Evolutionary conservation across 1,140 invertebrate species (phyloP), one percentile per base, ranked within the genome.

Genomic region (Mactra quadrangularis): DNA sequence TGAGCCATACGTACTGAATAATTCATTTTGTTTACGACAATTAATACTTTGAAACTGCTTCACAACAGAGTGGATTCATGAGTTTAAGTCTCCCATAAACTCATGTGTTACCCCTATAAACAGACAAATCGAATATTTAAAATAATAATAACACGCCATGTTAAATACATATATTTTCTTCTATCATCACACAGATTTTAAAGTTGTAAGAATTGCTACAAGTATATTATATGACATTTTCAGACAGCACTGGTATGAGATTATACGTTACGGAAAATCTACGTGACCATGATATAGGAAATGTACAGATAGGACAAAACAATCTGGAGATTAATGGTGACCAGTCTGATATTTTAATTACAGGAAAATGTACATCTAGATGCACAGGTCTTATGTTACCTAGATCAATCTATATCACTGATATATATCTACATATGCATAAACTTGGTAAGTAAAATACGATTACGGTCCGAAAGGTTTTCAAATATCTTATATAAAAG

Each of bases 321-420:
- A 95, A 97, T 1, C 96, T 97, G 88, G 94, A 97, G 0, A 95
- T 98, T 27, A 97, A 97, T 0, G 96, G 96, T 0, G 93, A 94
- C 60, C 96, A 97, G 89, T 93, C 94, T 27, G 94, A 95, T 57
- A 97, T 96, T 87, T 95, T 95, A 38, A 96, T 96, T 9, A 95
- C 95, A 3, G 97, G 97, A 33, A 96, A 96, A 64, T 98, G 97
- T 90, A 95, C 95, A 60, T 93, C 95, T 0, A 95, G 95, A 22
- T 98, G 97, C 89, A 97, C 96, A 9, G 94, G 95, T 82, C 94
- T 94, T 11, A 78, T 86, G 66, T 60, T 91, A 9, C 84, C 83
- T 0, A 74, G 85, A 59, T 85, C 89, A 15, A 79, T 91, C 0
- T 87, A 89, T 59, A 60, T 91, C 0, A 90, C 90, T 3, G 78